Base-by-base conservation (phyloP, 1,140 invertebrate species). In the Paraescarpia echinospica region DNA sequence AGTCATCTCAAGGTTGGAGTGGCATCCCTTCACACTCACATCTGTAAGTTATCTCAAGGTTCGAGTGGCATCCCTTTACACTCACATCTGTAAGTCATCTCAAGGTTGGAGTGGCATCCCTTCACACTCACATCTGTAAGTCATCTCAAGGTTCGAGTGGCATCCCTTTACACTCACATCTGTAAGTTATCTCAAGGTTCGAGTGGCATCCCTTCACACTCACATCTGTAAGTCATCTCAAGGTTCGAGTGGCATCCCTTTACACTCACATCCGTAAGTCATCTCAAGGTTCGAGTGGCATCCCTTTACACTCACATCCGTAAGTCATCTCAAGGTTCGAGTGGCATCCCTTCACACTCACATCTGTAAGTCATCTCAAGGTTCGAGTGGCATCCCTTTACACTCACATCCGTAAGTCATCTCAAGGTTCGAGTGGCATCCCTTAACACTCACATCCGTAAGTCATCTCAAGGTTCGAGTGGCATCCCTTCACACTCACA, bases 391-490 rank as follows among this genome's bases (percentile, higher is more conserved):
- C 96, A 96, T 94, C 96, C 96, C 22, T 90, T 90, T 22, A 90
- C 90, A 27, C 90, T 90, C 90, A 90, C 90, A 18, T n/a, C n/a
- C n/a, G n/a, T n/a, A n/a, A n/a, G n/a, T n/a, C 51, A 94, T 96
- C 41, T 96, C 96, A 9, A 91, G 92, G 33, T 92, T 96, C 6
- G 96, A 96, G 93, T 96, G 96, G 96, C 96, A 96, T 94, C 96
- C 96, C 22, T 90, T 90, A 9, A 90, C 90, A 27, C 90, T 90
- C 90, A 90, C 90, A 18, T n/a, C n/a, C n/a, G n/a, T n/a, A n/a
- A n/a, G n/a, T n/a, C 51, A 94, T 96, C 41, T 96, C 96, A 9
- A 91, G 92, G 33, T 92, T 96, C 6, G 96, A 96, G 93, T 96
- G 96, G 96, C 96, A 96, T 94, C 96, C 96, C 22, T 90, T 90